Evolutionary conservation across 2,888 invertebrate species (phyloP).

Genomic region (Autographa pulchrina): DNA sequence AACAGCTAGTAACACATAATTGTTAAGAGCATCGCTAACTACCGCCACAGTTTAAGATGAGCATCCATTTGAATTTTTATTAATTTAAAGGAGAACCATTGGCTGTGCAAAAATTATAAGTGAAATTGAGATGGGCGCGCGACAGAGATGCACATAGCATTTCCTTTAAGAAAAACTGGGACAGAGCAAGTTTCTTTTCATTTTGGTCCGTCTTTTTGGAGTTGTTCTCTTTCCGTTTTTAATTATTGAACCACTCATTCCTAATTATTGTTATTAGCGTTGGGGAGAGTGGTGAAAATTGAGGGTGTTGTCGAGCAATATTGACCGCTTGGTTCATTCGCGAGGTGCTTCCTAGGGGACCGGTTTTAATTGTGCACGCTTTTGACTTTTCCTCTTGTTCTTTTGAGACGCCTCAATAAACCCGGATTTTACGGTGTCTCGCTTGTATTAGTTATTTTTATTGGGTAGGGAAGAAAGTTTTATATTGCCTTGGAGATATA

Average conservation of each 20-base stretch:
- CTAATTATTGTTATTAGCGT: slow-evolving; percentile 90
- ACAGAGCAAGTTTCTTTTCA: slow-evolving; percentile 71
- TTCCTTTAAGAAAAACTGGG: slow-evolving; percentile 66
- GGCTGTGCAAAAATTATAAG: slow-evolving; percentile 74
- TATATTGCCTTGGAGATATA: slow-evolving; percentile 54
- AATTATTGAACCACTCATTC: slow-evolving; percentile 90
- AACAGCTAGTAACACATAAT: slow-evolving; percentile 47
- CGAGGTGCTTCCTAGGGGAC: slow-evolving; percentile 81
- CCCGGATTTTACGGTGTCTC: slow-evolving; percentile 84
- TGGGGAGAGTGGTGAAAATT: slow-evolving; percentile 88
- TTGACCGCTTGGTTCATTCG: slow-evolving; percentile 83
- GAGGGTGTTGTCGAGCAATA: slow-evolving; percentile 86
- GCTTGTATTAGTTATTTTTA: slow-evolving; percentile 79
- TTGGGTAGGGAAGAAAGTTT: slow-evolving; percentile 68
- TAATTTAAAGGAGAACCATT: slow-evolving; percentile 78
- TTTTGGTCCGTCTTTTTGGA: slow-evolving; percentile 79
- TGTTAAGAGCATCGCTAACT: slow-evolving; percentile 58
- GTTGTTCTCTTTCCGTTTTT: slow-evolving; percentile 89
- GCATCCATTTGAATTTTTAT: slow-evolving; percentile 78
- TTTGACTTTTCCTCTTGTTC: slow-evolving; percentile 87
- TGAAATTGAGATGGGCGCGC: slow-evolving; percentile 76
- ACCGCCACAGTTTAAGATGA: slow-evolving; percentile 62
- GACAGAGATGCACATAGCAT: slow-evolving; percentile 66
- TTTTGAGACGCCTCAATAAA: slow-evolving; percentile 86
- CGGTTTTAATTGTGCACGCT: slow-evolving; percentile 87